Evolutionary conservation across 2,888 invertebrate genomes (phyloP), one percentile per base, ranked within the genome.

Genomic region (Rosalia funebris): DNA sequence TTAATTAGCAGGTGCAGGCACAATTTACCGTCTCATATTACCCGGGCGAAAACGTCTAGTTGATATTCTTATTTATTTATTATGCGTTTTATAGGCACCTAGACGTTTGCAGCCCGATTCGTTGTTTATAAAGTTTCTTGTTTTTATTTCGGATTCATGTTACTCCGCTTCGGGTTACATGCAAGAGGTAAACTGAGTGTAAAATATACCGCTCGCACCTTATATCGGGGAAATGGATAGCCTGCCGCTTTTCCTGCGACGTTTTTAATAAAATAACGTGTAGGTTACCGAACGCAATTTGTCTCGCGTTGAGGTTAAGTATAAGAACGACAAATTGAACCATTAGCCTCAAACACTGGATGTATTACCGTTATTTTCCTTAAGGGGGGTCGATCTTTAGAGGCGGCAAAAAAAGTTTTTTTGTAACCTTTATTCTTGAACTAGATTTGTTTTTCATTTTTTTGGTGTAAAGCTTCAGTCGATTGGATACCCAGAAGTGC

Each of bases 71-170:
- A 55, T 55, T 55, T 55, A 55, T 55, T 47, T 47, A 42, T 57
- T 42, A 31, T 57, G 32, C 31, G 20, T 44, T 53, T 53, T 53
- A 53, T 42, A 15, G 39, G 44, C 11, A 32, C 44, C 42, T 44
- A 41, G 16, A 57, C 50, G 44, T 50, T 16, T 41, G 37, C 50
- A 31, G 50, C 25, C 34, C 44, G 36, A 42, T 50, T 14, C 47
- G 44, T 57, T 57, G 50, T 50, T 48, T 57, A 57, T 57, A 57
- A 42, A 50, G 25, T 57, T 15, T 50, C 57, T 44, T 50, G 57
- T 50, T 57, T 57, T 57, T 57, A 57, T 57, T 57, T 34, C 44
- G 20, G 32, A 50, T 36, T 50, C 57, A 10, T 46, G 36, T 57
- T 57, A 57, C 57, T 17, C 14, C 16, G 47, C 0, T 1, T 56